Evolutionary conservation across 2,113 vertebrate species (phyloP), one percentile per base, ranked within the genome.

Genomic region (Strix aluco): DNA sequence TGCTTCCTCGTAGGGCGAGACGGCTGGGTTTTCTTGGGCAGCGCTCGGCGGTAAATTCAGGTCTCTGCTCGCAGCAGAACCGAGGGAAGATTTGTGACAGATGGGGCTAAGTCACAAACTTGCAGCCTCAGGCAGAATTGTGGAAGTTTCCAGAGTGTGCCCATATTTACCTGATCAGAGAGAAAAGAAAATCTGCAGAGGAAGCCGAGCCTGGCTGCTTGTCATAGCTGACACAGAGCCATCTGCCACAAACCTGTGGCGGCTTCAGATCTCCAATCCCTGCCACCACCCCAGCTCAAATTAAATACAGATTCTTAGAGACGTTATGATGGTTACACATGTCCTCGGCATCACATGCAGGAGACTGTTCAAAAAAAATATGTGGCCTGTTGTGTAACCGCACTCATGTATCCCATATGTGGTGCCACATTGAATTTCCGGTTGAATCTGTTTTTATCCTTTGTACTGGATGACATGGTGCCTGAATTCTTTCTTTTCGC

Each of bases 181-280:
- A 98, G 98, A 98, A 98, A 97, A 98, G 98, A 98, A 98, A 99
- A 99, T 98, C 98, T 98, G 98, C 98, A 98, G 98, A 99, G 98
- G 99, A 99, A 99, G 98, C 98, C 95, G 97, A 98, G 98, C 98
- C 98, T 99, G 99, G 98, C 98, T 98, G 98, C 98, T 98, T 99
- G 98, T 99, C 99, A 99, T 99, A 98, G 98, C 99, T 99, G 99
- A 99, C 99, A 99, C 98, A 97, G 98, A 98, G 98, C 99, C 99
- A 99, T 99, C 99, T 99, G 99, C 99, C 99, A 98, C 98, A 99
- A 99, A 99, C 99, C 99, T 99, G 99, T 99, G 99, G 99, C 98
- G 96, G 98, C 98, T 98, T 98, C 98, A 98, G 98, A 98, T 97
- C 98, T 98, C 97, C 98, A 97, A 97, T 97, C 97, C 97, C 97